Evolutionary conservation across 2,113 vertebrate species (phyloP), one percentile per base, ranked within the genome.

Genomic region (Zosterops pallidus): DNA sequence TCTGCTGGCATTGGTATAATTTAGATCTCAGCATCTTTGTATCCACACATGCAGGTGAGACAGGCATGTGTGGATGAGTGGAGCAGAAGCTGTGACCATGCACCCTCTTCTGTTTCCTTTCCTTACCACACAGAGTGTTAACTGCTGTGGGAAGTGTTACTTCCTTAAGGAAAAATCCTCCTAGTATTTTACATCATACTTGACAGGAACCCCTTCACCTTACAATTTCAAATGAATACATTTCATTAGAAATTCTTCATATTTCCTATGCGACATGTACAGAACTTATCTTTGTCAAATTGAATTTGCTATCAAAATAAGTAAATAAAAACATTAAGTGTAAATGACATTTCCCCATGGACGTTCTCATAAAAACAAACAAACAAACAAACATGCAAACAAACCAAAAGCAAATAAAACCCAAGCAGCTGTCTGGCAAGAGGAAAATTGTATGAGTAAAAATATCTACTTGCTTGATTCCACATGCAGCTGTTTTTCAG

Each of bases 381-480:
- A 81, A 59, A 37, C 50, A 88, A 85, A 41, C 47, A 88, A 55
- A 39, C 35, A n/a, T 56, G 26, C 56, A 83, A 91, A 53, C 68
- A 72, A 78, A 78, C 29, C 64, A 78, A 84, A 88, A 5, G 9
- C 20, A 78, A 83, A 83, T 83, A 47, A 89, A 94, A 79, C 29
- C 26, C 65, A 72, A 39, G 24, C 49, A 75, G 57, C 63, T 95
- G 88, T 67, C 86, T 95, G 78, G 65, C 63, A 92, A 94, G 76
- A 82, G 57, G 67, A 89, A 89, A 89, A 89, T 46, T 68, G 26
- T 85, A 75, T 26, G 57, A 29, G 55, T 89, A 89, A 91, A 95
- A 96, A 91, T 79, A 89, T 56, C 78, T 47, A n/a, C 81, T 89
- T 69, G 67, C 65, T 96, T 72, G 46, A 79, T 92, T 95, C 74